These are phyloP conservation scores for Leptopilina syphax DNA, from an alignment of 2,888 invertebrate genomes.

Conservation along the genomic window DNA sequence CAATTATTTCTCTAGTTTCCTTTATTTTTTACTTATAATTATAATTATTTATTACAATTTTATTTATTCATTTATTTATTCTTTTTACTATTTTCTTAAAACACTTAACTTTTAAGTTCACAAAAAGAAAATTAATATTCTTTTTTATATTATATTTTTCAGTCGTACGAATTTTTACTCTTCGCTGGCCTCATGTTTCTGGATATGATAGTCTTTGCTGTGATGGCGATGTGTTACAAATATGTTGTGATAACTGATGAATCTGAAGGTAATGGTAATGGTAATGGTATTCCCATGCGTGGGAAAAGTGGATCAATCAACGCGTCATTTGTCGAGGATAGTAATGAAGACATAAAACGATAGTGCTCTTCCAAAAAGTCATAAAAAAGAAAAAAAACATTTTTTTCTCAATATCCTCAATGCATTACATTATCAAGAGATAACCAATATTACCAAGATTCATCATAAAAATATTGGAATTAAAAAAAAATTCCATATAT, in stretches of 20 bases:
- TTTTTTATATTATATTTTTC: slow-evolving; percentile 70
- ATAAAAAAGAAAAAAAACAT: neutral
- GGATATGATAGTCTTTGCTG: slow-evolving; percentile 89
- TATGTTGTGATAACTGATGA: slow-evolving; percentile 78
- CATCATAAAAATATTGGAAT: slow-evolving; percentile 18
- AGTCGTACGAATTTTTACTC: slow-evolving; percentile 92
- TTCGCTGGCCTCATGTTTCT: slow-evolving; percentile 91
- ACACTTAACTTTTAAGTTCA: too few species aligned
- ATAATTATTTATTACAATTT: too few species aligned
- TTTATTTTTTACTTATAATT: too few species aligned
- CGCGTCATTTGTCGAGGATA: slow-evolving; percentile 5
- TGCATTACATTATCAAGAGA: neutral
- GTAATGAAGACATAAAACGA: slow-evolving; percentile 6
- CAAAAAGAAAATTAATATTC: neutral
- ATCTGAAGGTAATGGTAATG: slow-evolving; percentile 52
- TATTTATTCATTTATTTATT: too few species aligned
- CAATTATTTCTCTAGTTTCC: too few species aligned
- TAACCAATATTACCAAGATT: neutral
- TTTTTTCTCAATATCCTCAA: neutral
- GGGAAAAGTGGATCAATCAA: slow-evolving; percentile 7
- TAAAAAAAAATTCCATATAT: neutral
- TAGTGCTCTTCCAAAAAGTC: slow-evolving; percentile 24
- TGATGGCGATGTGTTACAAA: slow-evolving; percentile 89
- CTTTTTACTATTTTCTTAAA: too few species aligned
- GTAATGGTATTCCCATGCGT: slow-evolving; percentile 20